Percentiles rank a stretch among this genome's conserved stretches.
Evolutionary conservation across 2,888 invertebrate genomes (phyloP).

Genomic region (Leptarthrus brevirostris): DNA sequence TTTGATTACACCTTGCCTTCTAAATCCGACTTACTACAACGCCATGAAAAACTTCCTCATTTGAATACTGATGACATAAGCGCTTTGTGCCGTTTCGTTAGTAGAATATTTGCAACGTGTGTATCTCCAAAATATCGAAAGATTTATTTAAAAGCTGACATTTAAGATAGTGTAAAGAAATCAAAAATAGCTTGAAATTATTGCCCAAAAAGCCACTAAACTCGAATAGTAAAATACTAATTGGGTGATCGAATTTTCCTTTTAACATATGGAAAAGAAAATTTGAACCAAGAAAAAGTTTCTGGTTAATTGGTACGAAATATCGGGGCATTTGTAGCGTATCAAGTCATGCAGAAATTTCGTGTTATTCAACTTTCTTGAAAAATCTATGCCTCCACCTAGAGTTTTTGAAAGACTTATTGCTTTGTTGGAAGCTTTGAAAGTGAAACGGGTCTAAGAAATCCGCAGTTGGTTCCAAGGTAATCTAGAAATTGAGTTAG

Average conservation of each 20-base stretch:
- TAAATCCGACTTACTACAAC: not conserved
- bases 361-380: conserved; percentile 37
- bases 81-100: not conserved
- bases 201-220: not conserved
- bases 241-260: not conserved
- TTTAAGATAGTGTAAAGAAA: not conserved
- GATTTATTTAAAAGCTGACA: not conserved
- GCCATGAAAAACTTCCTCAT: not conserved
- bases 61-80: conserved; percentile 3
- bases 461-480: conserved; percentile 40
- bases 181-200: not conserved
- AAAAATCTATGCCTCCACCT: conserved; percentile 23
- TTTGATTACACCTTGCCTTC: not conserved
- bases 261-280: not conserved
- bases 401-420: conserved; percentile 3
- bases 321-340: not conserved
- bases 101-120: not conserved
- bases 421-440: conserved; percentile 34
- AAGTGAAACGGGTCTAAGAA: conserved; percentile 46
- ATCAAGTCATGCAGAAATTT: conserved; percentile 43
- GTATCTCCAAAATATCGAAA: not conserved
- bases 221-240: not conserved
- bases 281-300: not conserved
- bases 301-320: not conserved
- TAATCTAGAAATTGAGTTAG: conserved; percentile 43